Percentiles rank a stretch among this genome's conserved stretches.
Conservation (phyloP, 2,888 invertebrate species). For the Thymelicus sylvestris region DNA sequence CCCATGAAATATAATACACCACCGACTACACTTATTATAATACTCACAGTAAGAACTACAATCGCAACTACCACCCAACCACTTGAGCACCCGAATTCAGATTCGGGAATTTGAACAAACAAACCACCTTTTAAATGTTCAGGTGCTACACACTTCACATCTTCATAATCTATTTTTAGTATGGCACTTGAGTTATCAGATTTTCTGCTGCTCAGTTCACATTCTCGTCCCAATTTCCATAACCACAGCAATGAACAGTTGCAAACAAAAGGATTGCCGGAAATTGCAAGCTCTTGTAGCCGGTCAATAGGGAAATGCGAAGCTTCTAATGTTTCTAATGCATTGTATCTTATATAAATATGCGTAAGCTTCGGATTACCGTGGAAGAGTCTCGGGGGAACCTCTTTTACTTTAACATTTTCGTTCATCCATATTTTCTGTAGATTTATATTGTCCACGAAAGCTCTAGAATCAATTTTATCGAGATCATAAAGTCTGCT, state of each 20-base stretch:
- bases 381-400: slow-evolving; percentile 93
- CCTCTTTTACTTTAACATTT: slow-evolving; percentile 88
- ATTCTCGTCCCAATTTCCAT: slow-evolving; percentile 87
- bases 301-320: slow-evolving; percentile 93
- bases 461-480: slow-evolving; percentile 90
- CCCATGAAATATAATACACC: slow-evolving; percentile 81
- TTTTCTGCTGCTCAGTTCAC: slow-evolving; percentile 68
- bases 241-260: slow-evolving; percentile 95
- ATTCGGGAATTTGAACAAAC: slow-evolving; percentile 85
- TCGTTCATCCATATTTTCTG: slow-evolving; percentile 91
- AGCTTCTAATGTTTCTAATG: slow-evolving; percentile 89
- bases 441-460: slow-evolving; percentile 93
- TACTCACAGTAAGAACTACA: slow-evolving; percentile 80
- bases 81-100: slow-evolving; percentile 86
- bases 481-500: slow-evolving; percentile 87
- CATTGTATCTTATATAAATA: slow-evolving; percentile 91
- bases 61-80: slow-evolving; percentile 85
- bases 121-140: slow-evolving; percentile 80
- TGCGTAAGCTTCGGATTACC: slow-evolving; percentile 91
- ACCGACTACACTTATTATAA: slow-evolving; percentile 81
- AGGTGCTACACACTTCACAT: slow-evolving; percentile 85
- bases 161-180: slow-evolving; percentile 83
- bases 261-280: slow-evolving; percentile 93
- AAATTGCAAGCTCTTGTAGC: slow-evolving; percentile 89
- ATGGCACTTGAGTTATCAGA: slow-evolving; percentile 68